phyloP scores from a whole-genome alignment of 2,888 invertebrate genomes.

The Oeneis ivallda region DNA sequence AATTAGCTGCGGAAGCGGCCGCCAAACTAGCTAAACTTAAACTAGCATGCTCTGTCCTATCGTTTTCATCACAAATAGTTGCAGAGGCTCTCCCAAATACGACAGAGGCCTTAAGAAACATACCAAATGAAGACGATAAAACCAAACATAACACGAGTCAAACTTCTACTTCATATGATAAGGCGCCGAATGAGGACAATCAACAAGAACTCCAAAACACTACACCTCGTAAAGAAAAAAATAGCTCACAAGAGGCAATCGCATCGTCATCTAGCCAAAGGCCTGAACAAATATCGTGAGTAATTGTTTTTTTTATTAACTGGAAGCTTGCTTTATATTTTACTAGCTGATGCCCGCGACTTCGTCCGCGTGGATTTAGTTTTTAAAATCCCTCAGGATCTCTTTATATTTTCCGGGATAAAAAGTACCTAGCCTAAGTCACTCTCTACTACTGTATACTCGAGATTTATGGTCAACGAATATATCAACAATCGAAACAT shows the following conservation, averaged over 20 bases:
- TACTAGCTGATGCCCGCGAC: no score
- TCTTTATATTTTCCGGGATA: no score
- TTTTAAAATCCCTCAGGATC: no score
- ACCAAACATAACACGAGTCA: background rate
- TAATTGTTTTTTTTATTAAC: conserved; percentile 33
- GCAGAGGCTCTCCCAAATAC: conserved; percentile 42
- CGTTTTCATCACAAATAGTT: conserved; percentile 72
- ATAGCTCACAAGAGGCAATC: conserved; percentile 14
- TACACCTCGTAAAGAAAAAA: background rate
- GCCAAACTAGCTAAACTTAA: conserved; percentile 88
- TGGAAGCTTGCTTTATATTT: background rate
- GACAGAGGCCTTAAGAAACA: background rate
- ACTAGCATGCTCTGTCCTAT: conserved; percentile 86
- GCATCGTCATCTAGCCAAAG: conserved; percentile 43
- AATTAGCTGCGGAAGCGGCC: conserved; percentile 88
- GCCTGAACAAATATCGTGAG: conserved; percentile 54
- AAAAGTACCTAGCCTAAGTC: no score
- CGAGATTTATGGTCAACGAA: no score
- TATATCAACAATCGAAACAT: no score
- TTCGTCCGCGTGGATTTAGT: no score
- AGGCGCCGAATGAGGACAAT: background rate
- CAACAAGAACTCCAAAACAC: background rate
- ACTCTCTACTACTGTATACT: no score
- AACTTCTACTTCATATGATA: background rate
- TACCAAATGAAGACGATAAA: background rate